A percentile compares a stretch with the other conserved stretches of the same genome.
Conservation (phyloP, 2,113 vertebrate genomes). For the Danio rerio region GRCz12tu NC_133181.1:27491501-27492000, state of each 20-base stretch:
- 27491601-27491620: slow-evolving; percentile 79
- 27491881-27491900: slow-evolving; percentile 52
- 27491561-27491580: slow-evolving; percentile 76
- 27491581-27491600: slow-evolving; percentile 73
- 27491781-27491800: slow-evolving; percentile 60
- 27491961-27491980: slow-evolving; percentile 47
- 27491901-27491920: slow-evolving; percentile 46
- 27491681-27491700: slow-evolving; percentile 78
- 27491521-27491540: slow-evolving; percentile 61
- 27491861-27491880: slow-evolving; percentile 39
- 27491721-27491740: slow-evolving; percentile 77
- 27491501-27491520: slow-evolving; percentile 56
- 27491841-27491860: slow-evolving; percentile 29
- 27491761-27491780: slow-evolving; percentile 43
- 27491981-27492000: slow-evolving; percentile 30
- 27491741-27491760: slow-evolving; percentile 74
- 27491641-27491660: slow-evolving; percentile 80
- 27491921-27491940: slow-evolving; percentile 52
- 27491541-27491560: slow-evolving; percentile 74
- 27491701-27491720: slow-evolving; percentile 74
- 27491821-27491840: slow-evolving; percentile 64
- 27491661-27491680: slow-evolving; percentile 79
- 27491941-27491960: slow-evolving; percentile 42
- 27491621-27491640: slow-evolving; percentile 81
- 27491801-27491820: slow-evolving; percentile 53